Conservation (phyloP, 1,140 invertebrate species). For the Drosophila varians region DNA sequence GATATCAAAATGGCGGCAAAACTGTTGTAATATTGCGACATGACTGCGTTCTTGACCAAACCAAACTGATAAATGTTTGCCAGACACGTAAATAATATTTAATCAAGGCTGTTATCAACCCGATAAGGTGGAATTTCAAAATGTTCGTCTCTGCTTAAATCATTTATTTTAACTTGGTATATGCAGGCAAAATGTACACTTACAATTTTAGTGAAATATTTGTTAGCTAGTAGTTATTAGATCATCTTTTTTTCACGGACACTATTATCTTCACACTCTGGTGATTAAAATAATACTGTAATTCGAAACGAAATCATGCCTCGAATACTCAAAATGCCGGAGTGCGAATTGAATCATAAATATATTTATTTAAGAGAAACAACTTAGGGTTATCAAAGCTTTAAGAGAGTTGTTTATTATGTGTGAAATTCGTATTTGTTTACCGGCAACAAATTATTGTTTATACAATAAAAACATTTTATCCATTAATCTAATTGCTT, state of each 20-base stretch:
- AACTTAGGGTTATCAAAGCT: too few relatives aligned
- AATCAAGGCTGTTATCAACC: background rate
- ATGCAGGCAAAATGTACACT: too few relatives aligned
- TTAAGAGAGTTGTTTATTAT: background rate
- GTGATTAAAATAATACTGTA: background rate
- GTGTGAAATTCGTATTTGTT: background rate
- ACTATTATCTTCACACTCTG: background rate
- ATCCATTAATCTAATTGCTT: background rate
- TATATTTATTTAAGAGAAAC: background rate
- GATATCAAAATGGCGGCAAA: constrained; percentile 38
- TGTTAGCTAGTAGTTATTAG: background rate
- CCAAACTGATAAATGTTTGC: constrained; percentile 14
- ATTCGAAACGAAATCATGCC: background rate
- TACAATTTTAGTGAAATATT: background rate
- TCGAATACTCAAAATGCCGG: background rate
- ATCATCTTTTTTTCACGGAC: background rate
- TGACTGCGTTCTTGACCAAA: constrained; percentile 4
- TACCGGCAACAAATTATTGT: background rate
- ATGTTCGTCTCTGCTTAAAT: background rate
- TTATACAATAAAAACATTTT: background rate
- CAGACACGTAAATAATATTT: background rate
- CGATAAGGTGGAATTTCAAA: background rate
- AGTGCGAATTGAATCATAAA: background rate
- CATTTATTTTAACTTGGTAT: background rate
- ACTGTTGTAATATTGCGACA: constrained; percentile 12